Conservation (phyloP, 2,797 vertebrate genomes). For the Perodicticus potto region DNA sequence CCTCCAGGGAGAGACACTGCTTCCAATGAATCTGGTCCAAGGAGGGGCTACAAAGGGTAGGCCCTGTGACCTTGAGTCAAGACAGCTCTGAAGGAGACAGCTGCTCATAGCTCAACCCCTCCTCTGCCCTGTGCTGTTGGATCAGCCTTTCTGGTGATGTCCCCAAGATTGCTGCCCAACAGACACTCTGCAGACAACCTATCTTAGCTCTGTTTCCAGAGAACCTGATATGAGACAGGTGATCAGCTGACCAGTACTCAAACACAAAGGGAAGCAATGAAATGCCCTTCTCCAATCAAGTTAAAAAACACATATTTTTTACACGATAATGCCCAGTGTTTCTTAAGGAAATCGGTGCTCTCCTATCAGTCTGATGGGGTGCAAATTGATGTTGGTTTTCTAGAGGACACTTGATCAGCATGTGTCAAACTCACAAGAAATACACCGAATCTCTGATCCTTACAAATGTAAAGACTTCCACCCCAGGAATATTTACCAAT, state of each 20-base stretch:
- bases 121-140: background rate
- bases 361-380: background rate
- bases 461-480: background rate
- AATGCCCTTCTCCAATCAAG: background rate
- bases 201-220: background rate
- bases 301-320: conserved; percentile 19
- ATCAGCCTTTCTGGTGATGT: background rate
- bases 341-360: background rate
- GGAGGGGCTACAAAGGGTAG: background rate
- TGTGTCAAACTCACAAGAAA: background rate
- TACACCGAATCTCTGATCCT: background rate
- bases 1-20: background rate
- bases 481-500: background rate
- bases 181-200: background rate
- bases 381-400: background rate
- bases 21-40: background rate
- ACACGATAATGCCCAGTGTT: background rate
- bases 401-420: background rate
- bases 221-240: background rate
- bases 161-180: background rate
- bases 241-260: background rate
- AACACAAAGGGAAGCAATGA: background rate
- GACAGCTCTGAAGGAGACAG: background rate
- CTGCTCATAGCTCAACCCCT: background rate
- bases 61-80: background rate